Conservation (phyloP, 2,888 invertebrate species). For the Punctoribates punctum region DNA sequence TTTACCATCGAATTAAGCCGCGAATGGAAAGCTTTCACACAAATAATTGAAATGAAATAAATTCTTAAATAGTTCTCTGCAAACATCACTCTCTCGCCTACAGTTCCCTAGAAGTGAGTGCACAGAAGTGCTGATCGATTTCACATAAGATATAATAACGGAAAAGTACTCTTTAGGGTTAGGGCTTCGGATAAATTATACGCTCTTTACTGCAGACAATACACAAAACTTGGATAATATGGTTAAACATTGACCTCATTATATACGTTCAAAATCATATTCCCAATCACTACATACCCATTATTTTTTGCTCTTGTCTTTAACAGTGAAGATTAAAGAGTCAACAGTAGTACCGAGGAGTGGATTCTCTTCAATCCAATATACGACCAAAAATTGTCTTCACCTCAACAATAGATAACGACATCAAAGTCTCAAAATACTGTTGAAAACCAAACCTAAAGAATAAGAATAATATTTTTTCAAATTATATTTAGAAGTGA, state of each 20-base stretch:
- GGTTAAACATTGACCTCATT: constrained; percentile 4
- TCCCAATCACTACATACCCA: not conserved
- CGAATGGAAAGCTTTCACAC: no score
- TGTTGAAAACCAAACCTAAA: not conserved
- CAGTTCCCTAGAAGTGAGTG: not conserved
- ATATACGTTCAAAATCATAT: not conserved
- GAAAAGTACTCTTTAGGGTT: not conserved
- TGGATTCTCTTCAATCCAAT: no score
- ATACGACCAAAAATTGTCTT: no score
- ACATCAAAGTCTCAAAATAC: no score
- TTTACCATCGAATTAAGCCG: not conserved
- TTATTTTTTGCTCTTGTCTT: not conserved
- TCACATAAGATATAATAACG: not conserved
- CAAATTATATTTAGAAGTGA: not conserved
- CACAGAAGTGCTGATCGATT: not conserved
- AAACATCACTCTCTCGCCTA: not conserved
- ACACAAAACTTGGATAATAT: not conserved
- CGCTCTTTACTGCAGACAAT: not conserved
- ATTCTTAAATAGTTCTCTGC: not conserved
- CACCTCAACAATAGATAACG: no score
- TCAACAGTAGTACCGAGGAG: not conserved
- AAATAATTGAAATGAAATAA: constrained; percentile 5
- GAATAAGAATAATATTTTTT: not conserved
- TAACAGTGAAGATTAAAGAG: not conserved
- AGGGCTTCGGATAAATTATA: not conserved